A percentile compares a stretch with the other conserved stretches of the same genome.
Evolutionary conservation across 2,888 invertebrate species (phyloP).

Genomic region (Lithophane ornitopus): DNA sequence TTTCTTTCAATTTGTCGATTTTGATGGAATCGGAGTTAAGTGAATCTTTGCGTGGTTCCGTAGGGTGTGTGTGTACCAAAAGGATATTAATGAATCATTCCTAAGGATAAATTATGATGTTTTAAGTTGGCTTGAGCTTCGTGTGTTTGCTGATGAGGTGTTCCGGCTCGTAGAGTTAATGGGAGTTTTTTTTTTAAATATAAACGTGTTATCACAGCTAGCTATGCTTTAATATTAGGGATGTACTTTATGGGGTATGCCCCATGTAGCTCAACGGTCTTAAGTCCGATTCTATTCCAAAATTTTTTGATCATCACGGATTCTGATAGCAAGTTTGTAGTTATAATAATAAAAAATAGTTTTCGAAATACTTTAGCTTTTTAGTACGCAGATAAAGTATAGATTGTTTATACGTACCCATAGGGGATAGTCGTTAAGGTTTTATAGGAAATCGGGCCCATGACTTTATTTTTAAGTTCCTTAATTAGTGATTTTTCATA

Average conservation of each 20-base stretch:
- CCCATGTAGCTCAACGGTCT: conserved; percentile 62
- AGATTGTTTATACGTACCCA: conserved; percentile 85
- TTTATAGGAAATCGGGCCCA: conserved; percentile 89
- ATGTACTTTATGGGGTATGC: conserved; percentile 61
- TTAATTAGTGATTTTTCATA: conserved; percentile 72
- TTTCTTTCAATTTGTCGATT: conserved; percentile 61
- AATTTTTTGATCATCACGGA: conserved; percentile 68
- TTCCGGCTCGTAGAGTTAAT: conserved; percentile 47
- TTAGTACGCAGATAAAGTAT: conserved; percentile 82
- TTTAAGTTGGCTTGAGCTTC: conserved; percentile 58
- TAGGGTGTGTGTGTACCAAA: conserved; percentile 48
- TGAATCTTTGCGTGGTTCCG: conserved; percentile 47
- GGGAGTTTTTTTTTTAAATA: conserved; percentile 45
- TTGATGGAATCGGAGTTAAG: conserved; percentile 66
- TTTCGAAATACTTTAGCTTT: conserved; percentile 87
- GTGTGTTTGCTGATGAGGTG: conserved; percentile 55
- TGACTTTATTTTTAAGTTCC: conserved; percentile 89
- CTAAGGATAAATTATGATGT: conserved; percentile 58
- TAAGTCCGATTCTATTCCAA: conserved; percentile 66
- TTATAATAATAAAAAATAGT: conserved; percentile 75
- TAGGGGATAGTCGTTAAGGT: conserved; percentile 82
- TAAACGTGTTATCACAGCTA: conserved; percentile 66
- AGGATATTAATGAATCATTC: conserved; percentile 66
- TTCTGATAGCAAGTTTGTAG: conserved; percentile 74
- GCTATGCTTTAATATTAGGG: conserved; percentile 66